Evolutionary conservation across 2,797 vertebrate species (phyloP).

Genomic region (Gobio occitaniae): DNA sequence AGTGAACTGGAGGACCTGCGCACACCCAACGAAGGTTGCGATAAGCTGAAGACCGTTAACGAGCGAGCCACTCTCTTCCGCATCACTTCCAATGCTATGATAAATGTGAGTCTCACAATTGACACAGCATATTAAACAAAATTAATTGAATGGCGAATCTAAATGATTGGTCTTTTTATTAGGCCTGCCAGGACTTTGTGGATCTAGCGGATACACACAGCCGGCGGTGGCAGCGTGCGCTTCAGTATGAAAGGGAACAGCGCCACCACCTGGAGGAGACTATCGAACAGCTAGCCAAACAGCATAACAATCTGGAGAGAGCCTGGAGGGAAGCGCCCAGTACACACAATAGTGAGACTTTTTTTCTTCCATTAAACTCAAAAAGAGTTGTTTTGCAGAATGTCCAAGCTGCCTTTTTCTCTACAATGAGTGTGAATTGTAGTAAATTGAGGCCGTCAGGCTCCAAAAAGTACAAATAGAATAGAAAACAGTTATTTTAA

Average conservation of each 20-base stretch:
- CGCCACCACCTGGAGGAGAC: constrained; percentile 93
- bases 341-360: constrained; percentile 24
- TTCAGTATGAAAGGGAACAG: constrained; percentile 96
- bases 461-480: background rate
- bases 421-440: background rate
- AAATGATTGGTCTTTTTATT: constrained; percentile 46
- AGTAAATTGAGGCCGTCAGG: background rate
- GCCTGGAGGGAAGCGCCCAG: constrained; percentile 89
- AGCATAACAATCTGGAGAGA: constrained; percentile 94
- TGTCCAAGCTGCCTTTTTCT: background rate
- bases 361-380: background rate
- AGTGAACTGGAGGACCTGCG: constrained; percentile 91
- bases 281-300: constrained; percentile 95
- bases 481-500: background rate
- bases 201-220: constrained; percentile 91
- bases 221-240: constrained; percentile 91
- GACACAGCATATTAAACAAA: background rate
- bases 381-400: background rate
- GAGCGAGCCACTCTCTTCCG: constrained; percentile 96
- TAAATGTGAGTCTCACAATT: constrained; percentile 85
- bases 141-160: background rate
- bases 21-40: constrained; percentile 80
- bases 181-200: constrained; percentile 97
- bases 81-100: constrained; percentile 99
- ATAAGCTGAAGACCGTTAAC: constrained; percentile 90